Conservation (phyloP, 1,140 invertebrate genomes). For the Hylyphantes graminicola region DNA sequence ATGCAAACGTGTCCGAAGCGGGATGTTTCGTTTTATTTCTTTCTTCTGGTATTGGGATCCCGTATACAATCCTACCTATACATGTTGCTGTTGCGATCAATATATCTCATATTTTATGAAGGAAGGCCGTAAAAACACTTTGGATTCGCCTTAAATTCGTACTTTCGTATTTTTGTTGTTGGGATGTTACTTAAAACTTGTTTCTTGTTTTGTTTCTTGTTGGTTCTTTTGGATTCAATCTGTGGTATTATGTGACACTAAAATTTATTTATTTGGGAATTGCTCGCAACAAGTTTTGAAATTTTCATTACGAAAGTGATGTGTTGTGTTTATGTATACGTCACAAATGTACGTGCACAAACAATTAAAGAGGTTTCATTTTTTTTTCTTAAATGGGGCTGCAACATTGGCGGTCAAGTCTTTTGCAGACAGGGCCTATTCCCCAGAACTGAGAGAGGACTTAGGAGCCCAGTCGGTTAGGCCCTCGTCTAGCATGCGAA, state of each 20-base stretch:
- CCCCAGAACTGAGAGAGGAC: too few relatives aligned
- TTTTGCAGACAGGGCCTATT: too few relatives aligned
- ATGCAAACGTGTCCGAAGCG: conserved; percentile 39
- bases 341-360: too few relatives aligned
- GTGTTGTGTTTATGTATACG: too few relatives aligned
- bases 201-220: not conserved
- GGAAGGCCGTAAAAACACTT: conserved; percentile 52
- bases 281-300: too few relatives aligned
- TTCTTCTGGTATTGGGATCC: conserved; percentile 10
- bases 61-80: conserved; percentile 40
- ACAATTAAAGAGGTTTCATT: too few relatives aligned
- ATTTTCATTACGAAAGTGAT: too few relatives aligned
- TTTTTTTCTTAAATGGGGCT: too few relatives aligned
- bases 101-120: conserved; percentile 54
- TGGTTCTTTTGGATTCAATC: conserved; percentile 15
- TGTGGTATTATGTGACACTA: conserved; percentile 27
- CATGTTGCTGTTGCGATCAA: conserved; percentile 52
- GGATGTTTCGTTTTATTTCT: conserved; percentile 20
- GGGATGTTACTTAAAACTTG: too few relatives aligned
- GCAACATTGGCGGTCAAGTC: too few relatives aligned
- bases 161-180: not conserved
- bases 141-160: conserved; percentile 54
- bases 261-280: not conserved
- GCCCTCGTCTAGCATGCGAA: too few relatives aligned
- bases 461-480: too few relatives aligned